Base-by-base conservation (phyloP, 2,888 invertebrate species). In the Lysandra bellargus region DNA sequence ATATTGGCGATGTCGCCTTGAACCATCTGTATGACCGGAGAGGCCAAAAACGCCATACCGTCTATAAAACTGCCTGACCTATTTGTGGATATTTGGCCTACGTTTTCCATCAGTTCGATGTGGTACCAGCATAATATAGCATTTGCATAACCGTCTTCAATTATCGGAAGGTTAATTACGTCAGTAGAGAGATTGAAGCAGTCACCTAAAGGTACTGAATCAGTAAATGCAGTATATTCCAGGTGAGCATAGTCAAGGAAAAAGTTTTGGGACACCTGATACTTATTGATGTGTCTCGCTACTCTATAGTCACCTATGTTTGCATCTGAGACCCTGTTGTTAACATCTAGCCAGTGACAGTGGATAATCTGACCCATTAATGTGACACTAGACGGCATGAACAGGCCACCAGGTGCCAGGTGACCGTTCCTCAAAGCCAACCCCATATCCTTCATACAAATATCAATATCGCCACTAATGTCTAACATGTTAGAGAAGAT, bases 341-440 rank as follows among this genome's bases (percentile, higher is more conserved):
- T 95, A 78, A 92, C 90, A 80, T 95, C 92, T 64, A 97, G 87
- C 93, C 96, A 96, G 49, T 93, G 87, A 5, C 96, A 96, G 83
- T 94, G 89, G n/a, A 96, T 92, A n/a, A 96, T 85, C 83, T 96
- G 95, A 1, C 95, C 95, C 81, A 95, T 88, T 14, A 97, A 83
- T 78, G 88, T 90, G 6, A 96, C 84, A 81, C 88, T 90, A 76
- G 92, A 86, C 0, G 97, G 97, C 84, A 96, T 85, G 78, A 94
- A 90, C 9, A 95, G 85, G 0, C 95, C 95, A 79, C 91, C 91
- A 69, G 86, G 86, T 57, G 89, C 84, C 0, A 96, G 87, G 80
- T 93, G 88, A 64, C 86, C 84, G 7, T 87, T 85, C 82, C 85
- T 91, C 79, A 91, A 85, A 80, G 87, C 83, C 6, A 86, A 82